These are phyloP conservation scores for Gasterosteus nipponicus DNA, from an alignment of 2,113 vertebrate species.

Conservation along the genomic window DNA sequence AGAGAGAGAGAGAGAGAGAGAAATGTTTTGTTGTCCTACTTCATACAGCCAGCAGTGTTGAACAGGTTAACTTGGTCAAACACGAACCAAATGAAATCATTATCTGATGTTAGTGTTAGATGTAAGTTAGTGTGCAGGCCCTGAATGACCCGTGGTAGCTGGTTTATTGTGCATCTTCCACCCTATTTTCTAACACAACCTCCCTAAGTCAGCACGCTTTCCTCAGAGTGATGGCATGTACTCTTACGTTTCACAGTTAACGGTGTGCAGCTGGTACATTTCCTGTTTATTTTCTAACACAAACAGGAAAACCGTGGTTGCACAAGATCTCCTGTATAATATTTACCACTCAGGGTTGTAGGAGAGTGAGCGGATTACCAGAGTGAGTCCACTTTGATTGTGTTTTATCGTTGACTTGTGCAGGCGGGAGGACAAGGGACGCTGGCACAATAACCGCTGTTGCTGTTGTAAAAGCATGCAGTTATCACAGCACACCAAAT, in stretches of 20 bases:
- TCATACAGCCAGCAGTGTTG: neutral
- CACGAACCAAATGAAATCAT: neutral
- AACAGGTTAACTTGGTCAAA: neutral
- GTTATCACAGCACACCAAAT: neutral
- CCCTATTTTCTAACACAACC: neutral
- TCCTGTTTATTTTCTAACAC: constrained; percentile 55
- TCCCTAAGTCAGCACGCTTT: neutral
- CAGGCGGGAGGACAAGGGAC: neutral
- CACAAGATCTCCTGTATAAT: neutral
- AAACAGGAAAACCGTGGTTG: constrained; percentile 43
- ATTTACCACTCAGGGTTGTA: neutral
- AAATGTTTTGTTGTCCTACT: too few relatives aligned
- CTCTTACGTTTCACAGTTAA: neutral
- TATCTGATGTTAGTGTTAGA: neutral
- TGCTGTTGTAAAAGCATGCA: neutral
- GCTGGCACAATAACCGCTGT: neutral
- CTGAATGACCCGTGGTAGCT: neutral
- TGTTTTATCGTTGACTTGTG: neutral
- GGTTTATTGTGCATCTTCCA: neutral
- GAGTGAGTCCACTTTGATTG: neutral
- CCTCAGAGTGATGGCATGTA: neutral
- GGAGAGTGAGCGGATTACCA: neutral
- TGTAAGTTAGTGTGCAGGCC: neutral
- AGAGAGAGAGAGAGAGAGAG: neutral
- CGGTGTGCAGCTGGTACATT: constrained; percentile 29